Evolutionary conservation across 2,888 invertebrate species (phyloP), one percentile per base, ranked within the genome.

Genomic region (Choreutis nemorana): DNA sequence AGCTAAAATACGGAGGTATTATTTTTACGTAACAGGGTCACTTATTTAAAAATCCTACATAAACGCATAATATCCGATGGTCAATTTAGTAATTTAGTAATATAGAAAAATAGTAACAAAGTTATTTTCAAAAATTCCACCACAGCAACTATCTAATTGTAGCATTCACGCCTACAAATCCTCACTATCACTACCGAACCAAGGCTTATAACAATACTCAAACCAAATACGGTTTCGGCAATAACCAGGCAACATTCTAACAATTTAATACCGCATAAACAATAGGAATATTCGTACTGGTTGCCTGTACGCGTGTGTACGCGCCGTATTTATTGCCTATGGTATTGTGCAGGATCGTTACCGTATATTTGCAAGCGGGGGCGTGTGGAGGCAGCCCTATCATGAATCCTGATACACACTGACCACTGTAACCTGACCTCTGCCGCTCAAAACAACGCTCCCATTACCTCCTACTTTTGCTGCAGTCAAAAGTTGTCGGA

Each of bases 201-300:
- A n/a, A n/a, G n/a, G n/a, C n/a, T n/a, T 64, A 58, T 53, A 57
- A 60, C 63, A 53, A 64, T 64, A 68, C 60, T 57, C 60, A 58
- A 55, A 66, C 66, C 71, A 60, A 75, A 75, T 73, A 73, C 72
- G 68, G 62, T 77, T 70, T 71, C 61, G 64, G 71, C 73, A 77
- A 75, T 77, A 77, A 73, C 72, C 61, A 59, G 58, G 64, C 65
- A 66, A 67, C 73, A 71, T 75, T 78, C 64, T 63, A 73, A 66
- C 75, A 75, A 77, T 78, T 78, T 73, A 78, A 78, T 78, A 62
- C 62, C 48, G 52, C 55, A 73, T 77, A 75, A 75, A 78, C 77
- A 77, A 75, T 75, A 72, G 67, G 55, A 72, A 73, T 65, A 66
- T 64, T 55, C 48, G 61, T 53, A 48, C 50, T 47, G 42, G 49